Conservation (phyloP, 2,888 invertebrate genomes). For the Argyresthia goedartella region DNA sequence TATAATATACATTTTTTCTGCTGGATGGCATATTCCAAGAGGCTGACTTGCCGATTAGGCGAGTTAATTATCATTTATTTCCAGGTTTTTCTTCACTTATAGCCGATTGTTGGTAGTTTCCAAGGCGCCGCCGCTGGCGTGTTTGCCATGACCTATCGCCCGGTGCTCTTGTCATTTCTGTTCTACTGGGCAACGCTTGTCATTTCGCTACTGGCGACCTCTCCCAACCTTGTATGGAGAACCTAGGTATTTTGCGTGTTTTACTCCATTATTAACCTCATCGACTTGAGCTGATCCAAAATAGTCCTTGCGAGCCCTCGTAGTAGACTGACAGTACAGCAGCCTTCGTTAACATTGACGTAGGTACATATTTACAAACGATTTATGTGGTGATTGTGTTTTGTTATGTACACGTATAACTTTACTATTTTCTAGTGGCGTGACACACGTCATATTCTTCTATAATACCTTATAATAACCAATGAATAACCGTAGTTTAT, state of each 20-base stretch:
- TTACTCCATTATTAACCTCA: background rate
- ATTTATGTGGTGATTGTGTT: constrained; percentile 26
- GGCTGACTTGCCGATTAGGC: no score
- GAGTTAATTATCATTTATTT: constrained; percentile 2
- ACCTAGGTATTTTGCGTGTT: background rate
- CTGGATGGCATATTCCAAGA: no score
- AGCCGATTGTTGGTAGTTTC: constrained; percentile 15
- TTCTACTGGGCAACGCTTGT: constrained; percentile 15
- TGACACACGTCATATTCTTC: constrained; percentile 31
- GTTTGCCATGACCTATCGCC: constrained; percentile 54
- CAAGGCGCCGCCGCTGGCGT: constrained; percentile 29
- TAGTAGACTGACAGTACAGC: no score
- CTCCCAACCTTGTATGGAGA: constrained; percentile 52
- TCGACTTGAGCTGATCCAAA: background rate
- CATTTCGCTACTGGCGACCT: constrained; percentile 17
- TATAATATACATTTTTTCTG: no score
- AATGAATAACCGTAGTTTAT: background rate
- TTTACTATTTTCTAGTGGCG: constrained; percentile 31
- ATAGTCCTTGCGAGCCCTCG: no score
- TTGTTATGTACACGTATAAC: constrained; percentile 21
- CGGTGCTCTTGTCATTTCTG: constrained; percentile 35
- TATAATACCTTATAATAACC: constrained; percentile 1
- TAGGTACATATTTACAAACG: constrained; percentile 3
- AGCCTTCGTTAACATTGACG: no score
- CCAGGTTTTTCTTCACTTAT: constrained; percentile 1